phyloP scores from a whole-genome alignment of 2,113 vertebrate species.

The Hemichromis elongatus region DNA sequence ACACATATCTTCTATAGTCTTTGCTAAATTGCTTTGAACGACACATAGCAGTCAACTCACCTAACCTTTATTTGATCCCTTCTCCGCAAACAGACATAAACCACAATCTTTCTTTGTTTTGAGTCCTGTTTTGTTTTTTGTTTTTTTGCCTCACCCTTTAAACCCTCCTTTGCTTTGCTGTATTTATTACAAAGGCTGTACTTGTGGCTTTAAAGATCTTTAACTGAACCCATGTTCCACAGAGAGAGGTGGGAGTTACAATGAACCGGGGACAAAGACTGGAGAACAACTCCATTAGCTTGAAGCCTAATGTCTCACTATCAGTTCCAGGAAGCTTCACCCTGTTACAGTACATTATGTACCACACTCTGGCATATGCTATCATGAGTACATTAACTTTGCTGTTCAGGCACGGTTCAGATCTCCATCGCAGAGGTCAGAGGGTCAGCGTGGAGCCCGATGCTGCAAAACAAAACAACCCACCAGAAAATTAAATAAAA shows the following conservation, averaged over 20 bases:
- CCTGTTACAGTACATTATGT: background rate
- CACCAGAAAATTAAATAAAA: accelerated
- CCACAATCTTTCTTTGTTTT: background rate
- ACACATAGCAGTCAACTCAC: background rate
- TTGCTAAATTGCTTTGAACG: background rate
- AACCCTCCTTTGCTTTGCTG: background rate
- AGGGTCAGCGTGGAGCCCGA: background rate
- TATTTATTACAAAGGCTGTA: background rate
- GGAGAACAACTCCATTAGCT: background rate
- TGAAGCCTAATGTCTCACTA: background rate
- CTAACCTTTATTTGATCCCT: background rate
- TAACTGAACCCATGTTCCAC: background rate
- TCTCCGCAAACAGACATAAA: background rate
- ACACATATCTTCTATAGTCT: background rate
- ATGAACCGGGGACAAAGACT: background rate
- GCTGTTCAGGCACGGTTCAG: background rate
- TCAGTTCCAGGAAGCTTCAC: background rate
- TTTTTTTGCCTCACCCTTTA: background rate
- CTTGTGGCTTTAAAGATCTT: background rate
- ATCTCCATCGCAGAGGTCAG: background rate
- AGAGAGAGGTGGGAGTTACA: background rate
- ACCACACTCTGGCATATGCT: background rate
- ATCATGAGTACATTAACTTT: background rate
- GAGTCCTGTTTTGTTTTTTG: background rate
- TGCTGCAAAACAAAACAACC: background rate